phyloP scores from a whole-genome alignment of 2,113 vertebrate genomes.

The Zapornia atra region DNA sequence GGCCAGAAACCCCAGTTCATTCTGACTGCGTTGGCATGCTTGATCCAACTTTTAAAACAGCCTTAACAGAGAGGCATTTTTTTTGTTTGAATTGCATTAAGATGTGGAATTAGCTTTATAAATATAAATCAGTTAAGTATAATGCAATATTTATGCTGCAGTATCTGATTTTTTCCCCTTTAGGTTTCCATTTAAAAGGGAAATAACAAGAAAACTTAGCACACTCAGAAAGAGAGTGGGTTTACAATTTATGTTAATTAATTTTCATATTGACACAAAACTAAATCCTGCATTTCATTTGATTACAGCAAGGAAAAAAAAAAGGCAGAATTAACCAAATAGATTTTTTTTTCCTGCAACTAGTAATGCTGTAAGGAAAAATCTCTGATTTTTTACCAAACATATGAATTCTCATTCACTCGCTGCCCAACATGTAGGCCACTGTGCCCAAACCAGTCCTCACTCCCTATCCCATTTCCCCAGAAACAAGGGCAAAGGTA shows the following conservation, averaged over 20 bases:
- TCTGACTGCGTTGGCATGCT: not conserved
- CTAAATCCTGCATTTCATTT: slow-evolving; percentile 29
- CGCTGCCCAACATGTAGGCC: not conserved
- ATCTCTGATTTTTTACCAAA: not conserved
- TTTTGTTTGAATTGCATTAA: slow-evolving; percentile 39
- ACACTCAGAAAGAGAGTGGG: not conserved
- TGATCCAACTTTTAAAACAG: not conserved
- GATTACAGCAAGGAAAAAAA: not conserved
- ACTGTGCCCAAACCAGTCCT: not conserved
- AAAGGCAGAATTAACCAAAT: not conserved
- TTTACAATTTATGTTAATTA: slow-evolving; percentile 52
- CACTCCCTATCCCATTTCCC: not conserved
- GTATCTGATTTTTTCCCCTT: slow-evolving; percentile 49
- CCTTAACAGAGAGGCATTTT: slow-evolving; percentile 4
- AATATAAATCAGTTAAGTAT: slow-evolving; percentile 62
- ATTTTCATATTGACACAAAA: slow-evolving; percentile 48
- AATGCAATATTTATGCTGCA: slow-evolving; percentile 56
- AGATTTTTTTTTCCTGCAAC: not conserved
- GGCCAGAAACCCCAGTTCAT: not conserved
- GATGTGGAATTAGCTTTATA: slow-evolving; percentile 60
- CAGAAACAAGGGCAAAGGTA: not conserved
- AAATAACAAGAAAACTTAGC: slow-evolving; percentile 60
- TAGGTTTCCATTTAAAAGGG: slow-evolving; percentile 55
- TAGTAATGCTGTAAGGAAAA: not conserved
- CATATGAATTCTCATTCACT: not conserved